Conservation (phyloP, 2,113 vertebrate species). For the Podilymbus podiceps region DNA sequence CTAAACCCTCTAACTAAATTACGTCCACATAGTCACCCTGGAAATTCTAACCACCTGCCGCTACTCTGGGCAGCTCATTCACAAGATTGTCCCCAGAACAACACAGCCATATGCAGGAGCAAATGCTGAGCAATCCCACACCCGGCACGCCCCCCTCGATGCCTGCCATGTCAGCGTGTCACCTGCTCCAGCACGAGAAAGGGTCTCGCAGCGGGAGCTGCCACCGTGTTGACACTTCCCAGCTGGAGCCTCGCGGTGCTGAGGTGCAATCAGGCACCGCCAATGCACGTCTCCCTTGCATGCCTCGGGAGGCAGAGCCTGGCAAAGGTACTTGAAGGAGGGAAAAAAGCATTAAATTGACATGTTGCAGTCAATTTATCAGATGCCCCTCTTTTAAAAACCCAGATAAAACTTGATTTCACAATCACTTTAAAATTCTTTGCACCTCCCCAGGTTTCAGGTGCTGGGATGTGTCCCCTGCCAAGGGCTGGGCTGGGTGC, state of each 20-base stretch:
- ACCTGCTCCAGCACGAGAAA: not conserved
- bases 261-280: not conserved
- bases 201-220: not conserved
- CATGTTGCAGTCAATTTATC: not conserved
- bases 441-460: not conserved
- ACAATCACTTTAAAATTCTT: not conserved
- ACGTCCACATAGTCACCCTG: not conserved
- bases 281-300: not conserved
- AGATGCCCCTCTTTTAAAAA: not conserved
- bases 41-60: not conserved
- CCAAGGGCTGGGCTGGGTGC: not conserved
- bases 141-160: not conserved
- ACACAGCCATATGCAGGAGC: not conserved
- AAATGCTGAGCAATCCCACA: not conserved
- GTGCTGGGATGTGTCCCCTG: not conserved
- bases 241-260: not conserved
- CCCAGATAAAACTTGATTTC: not conserved
- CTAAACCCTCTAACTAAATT: conserved; percentile 6
- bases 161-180: not conserved
- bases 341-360: not conserved
- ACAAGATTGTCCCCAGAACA: not conserved
- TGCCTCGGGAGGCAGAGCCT: not conserved
- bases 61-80: not conserved
- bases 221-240: not conserved
- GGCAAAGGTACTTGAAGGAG: not conserved